Base-by-base conservation (phyloP, 2,888 invertebrate species). In the Formica aserva region DNA sequence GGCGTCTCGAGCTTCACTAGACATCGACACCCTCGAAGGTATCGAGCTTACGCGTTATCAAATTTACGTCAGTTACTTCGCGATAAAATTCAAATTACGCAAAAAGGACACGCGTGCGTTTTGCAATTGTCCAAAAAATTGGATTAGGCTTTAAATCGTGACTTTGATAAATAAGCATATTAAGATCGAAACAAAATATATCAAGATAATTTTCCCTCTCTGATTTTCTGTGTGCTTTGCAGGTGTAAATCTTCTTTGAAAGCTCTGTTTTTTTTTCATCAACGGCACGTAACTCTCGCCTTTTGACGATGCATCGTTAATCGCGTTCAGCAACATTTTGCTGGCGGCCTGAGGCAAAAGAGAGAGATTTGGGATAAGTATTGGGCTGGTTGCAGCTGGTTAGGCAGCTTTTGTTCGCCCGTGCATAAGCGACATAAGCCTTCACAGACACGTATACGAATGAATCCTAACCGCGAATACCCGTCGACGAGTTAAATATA, bases 331-430 rank as follows among this genome's bases (percentile, higher is more conserved):
- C 55, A 67, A 82, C 66, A 78, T 85, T 85, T 65, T 77, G 60
- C 63, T 48, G 75, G 60, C 52, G 63, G 26, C 29, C 62, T 18
- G 38, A 32, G 38, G 76, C 57, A 32, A 75, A 63, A 60, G 72
- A 52, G 80, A 76, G 81, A 77, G 86, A 83, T 74, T 67, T 71
- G 72, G 75, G 48, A 80, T 82, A 86, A 87, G 77, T 82, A 89
- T 87, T 82, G 60, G 41, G 67, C 84, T 86, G 83, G 83, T 85
- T 71, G 83, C 81, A 81, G 72, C 83, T 81, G 82, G 83, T 75
- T 38, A 75, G 48, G 76, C 67, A 80, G 82, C 84, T 87, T 84
- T 88, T 84, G 76, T 85, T 57, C 81, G 78, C 75, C 35, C 82
- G 77, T 87, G 75, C 76, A 76, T 83, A 83, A 81, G 77, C 65